A percentile compares a stretch with the other conserved stretches of the same genome.
phyloP scores from a whole-genome alignment of 2,888 invertebrate species.

The Andrena trimmerana region DNA sequence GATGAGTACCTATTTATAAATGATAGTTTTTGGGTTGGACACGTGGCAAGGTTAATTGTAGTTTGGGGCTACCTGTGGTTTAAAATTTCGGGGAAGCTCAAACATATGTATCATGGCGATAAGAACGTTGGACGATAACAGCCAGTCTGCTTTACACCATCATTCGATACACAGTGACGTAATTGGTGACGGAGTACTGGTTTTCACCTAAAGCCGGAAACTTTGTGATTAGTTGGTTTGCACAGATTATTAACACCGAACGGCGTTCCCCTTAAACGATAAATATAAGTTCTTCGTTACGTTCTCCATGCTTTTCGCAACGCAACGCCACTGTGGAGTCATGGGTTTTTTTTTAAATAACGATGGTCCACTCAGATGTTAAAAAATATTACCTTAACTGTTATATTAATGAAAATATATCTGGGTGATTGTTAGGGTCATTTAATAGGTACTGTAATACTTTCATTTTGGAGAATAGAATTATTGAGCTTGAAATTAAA shows the following conservation, averaged over 20 bases:
- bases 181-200: constrained; percentile 17
- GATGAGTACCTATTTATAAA: neutral
- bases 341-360: too few species aligned
- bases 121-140: constrained; percentile 43
- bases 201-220: constrained; percentile 49
- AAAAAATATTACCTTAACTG: too few species aligned
- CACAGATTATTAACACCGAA: constrained; percentile 23
- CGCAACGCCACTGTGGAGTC: too few species aligned
- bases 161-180: constrained; percentile 42
- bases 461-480: too few species aligned
- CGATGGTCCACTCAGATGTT: too few species aligned
- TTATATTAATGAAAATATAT: too few species aligned
- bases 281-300: neutral
- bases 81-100: constrained; percentile 15
- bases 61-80: constrained; percentile 11
- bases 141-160: constrained; percentile 18
- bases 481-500: too few species aligned
- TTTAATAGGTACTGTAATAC: too few species aligned
- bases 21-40: neutral
- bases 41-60: neutral
- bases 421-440: too few species aligned
- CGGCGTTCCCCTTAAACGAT: neutral
- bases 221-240: constrained; percentile 31
- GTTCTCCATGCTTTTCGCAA: neutral
- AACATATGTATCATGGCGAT: constrained; percentile 14